Evolutionary conservation across 2,113 vertebrate species (phyloP).

Genomic region (Takifugu bimaculatus): DNA sequence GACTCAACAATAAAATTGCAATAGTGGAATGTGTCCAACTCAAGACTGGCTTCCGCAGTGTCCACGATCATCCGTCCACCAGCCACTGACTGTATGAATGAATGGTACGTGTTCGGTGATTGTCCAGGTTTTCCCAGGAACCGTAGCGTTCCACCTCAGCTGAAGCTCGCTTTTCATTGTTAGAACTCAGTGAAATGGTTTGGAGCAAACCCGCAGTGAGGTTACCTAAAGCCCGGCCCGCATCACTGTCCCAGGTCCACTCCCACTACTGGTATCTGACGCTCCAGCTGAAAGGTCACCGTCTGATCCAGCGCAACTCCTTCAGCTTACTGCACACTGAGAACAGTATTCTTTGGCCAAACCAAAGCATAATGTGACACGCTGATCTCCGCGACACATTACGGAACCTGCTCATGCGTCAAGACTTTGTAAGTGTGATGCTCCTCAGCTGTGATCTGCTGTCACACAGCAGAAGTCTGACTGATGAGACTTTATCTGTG

Average conservation of each 20-base stretch:
- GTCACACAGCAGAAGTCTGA: slow-evolving; percentile 47
- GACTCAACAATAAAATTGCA: too few relatives aligned
- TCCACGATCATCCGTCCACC: too few relatives aligned
- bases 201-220: background rate
- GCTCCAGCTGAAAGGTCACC: slow-evolving; percentile 23
- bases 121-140: too few relatives aligned
- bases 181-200: too few relatives aligned
- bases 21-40: too few relatives aligned
- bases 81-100: too few relatives aligned
- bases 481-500: slow-evolving; percentile 61
- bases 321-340: slow-evolving; percentile 9
- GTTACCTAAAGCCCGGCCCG: slow-evolving; percentile 1
- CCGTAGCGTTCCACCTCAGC: too few relatives aligned
- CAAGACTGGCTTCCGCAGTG: too few relatives aligned
- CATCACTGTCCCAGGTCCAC: background rate
- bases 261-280: background rate
- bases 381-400: slow-evolving; percentile 33
- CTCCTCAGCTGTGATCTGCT: slow-evolving; percentile 51
- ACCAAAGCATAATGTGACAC: slow-evolving; percentile 25
- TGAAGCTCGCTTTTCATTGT: too few relatives aligned
- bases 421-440: slow-evolving; percentile 42
- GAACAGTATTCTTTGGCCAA: slow-evolving; percentile 16
- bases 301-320: slow-evolving; percentile 1
- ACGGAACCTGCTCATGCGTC: slow-evolving; percentile 31
- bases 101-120: too few relatives aligned